These are phyloP conservation scores for Bungarus multicinctus DNA, from an alignment of 2,113 vertebrate genomes.

Conservation along the genomic window DNA sequence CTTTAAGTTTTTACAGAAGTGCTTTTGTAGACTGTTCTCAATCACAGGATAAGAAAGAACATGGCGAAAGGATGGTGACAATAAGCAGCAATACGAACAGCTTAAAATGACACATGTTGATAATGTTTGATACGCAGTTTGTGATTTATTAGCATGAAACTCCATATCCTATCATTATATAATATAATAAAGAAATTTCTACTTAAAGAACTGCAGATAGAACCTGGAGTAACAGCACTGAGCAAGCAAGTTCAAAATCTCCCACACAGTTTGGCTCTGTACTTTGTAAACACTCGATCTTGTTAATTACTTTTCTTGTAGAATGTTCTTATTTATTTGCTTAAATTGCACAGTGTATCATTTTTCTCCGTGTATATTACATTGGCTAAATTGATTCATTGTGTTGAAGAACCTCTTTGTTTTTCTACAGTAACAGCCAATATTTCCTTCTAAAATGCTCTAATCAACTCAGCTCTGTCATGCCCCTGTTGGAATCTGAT, in stretches of 20 bases:
- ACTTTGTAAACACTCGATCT: neutral
- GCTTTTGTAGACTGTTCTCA: neutral
- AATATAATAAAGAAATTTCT: neutral
- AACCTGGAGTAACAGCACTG: neutral
- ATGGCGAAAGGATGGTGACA: neutral
- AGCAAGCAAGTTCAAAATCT: slow-evolving; percentile 17
- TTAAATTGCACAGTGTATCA: slow-evolving; percentile 1
- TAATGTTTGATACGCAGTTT: neutral
- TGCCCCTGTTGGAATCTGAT: too few relatives aligned
- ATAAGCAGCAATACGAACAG: neutral
- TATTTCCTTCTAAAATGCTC: neutral
- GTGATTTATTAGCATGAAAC: neutral
- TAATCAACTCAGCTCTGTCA: neutral
- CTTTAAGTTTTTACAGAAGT: neutral
- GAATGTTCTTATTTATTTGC: slow-evolving; percentile 24
- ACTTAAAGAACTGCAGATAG: neutral
- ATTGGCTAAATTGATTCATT: slow-evolving; percentile 4
- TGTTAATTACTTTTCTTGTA: neutral
- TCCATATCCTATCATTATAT: neutral
- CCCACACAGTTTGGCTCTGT: neutral
- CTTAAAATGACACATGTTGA: neutral
- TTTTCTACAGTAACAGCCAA: slow-evolving; percentile 8
- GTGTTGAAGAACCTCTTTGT: slow-evolving; percentile 2
- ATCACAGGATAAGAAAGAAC: neutral
- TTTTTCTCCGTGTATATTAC: slow-evolving; percentile 1